phyloP scores from a whole-genome alignment of 2,113 vertebrate species.

The Cairina moschata region DNA sequence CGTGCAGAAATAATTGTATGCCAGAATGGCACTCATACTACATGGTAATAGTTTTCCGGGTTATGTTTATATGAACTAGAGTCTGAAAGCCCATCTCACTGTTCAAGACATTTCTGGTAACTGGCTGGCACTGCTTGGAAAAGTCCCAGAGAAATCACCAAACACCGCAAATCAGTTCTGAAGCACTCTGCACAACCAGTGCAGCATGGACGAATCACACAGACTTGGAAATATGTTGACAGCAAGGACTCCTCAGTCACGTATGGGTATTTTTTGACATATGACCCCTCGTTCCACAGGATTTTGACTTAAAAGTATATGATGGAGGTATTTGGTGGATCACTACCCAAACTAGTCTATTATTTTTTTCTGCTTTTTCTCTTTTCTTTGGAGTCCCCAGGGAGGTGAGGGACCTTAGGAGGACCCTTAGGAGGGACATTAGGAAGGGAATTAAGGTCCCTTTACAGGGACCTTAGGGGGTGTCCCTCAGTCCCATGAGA shows the following conservation, averaged over 20 bases:
- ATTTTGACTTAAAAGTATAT: neutral
- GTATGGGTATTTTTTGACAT: neutral
- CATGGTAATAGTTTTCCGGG: neutral
- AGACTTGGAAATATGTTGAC: neutral
- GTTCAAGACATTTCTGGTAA: neutral
- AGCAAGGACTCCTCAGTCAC: neutral
- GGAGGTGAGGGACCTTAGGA: accelerated
- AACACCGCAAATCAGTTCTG: neutral
- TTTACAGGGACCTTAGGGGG: accelerated
- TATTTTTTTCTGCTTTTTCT: neutral
- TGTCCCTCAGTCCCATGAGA: neutral
- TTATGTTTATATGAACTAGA: neutral
- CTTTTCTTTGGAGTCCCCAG: neutral
- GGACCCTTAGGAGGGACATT: too few relatives aligned
- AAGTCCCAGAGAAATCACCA: neutral
- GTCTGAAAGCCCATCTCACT: neutral
- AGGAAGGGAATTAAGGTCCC: too few relatives aligned
- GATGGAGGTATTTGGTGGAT: neutral
- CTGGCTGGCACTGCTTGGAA: neutral
- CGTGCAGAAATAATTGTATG: neutral
- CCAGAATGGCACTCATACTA: neutral
- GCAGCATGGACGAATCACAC: neutral
- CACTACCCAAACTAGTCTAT: accelerated
- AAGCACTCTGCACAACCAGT: neutral
- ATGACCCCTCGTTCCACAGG: too few relatives aligned